Evolutionary conservation across 2,113 vertebrate genomes (phyloP).

Genomic region (Cynocephalus volans): DNA sequence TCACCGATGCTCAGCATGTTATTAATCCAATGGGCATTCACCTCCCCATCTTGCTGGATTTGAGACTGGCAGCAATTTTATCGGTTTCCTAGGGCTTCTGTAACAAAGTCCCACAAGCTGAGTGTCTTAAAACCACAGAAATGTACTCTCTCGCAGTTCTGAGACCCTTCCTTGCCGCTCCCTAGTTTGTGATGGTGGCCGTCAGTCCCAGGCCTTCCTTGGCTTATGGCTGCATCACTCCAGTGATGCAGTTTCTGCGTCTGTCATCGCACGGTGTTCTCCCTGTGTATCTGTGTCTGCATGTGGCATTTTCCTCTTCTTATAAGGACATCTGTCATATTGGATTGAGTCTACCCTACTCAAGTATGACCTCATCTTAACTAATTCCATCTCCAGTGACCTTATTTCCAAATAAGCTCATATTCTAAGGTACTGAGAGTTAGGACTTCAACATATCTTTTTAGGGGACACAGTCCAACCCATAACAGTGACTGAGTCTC

Average conservation of each 20-base stretch:
- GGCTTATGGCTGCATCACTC: neutral
- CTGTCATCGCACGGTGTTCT: neutral
- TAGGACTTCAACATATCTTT: neutral
- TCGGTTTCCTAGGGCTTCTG: neutral
- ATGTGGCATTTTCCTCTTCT: neutral
- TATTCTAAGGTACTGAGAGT: neutral
- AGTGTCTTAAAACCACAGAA: neutral
- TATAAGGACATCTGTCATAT: neutral
- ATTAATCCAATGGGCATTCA: neutral
- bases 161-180: neutral
- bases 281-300: neutral
- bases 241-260: neutral
- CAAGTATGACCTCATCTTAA: neutral
- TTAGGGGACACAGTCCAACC: neutral
- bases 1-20: neutral
- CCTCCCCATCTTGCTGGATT: neutral
- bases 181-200: neutral
- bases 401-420: neutral
- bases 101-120: neutral
- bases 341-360: neutral
- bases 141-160: neutral
- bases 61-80: neutral
- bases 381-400: neutral
- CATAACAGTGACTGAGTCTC: neutral
- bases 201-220: too few relatives aligned